Base-by-base conservation (phyloP, 2,888 invertebrate genomes). In the Elaeidobius kamerunicus region DNA sequence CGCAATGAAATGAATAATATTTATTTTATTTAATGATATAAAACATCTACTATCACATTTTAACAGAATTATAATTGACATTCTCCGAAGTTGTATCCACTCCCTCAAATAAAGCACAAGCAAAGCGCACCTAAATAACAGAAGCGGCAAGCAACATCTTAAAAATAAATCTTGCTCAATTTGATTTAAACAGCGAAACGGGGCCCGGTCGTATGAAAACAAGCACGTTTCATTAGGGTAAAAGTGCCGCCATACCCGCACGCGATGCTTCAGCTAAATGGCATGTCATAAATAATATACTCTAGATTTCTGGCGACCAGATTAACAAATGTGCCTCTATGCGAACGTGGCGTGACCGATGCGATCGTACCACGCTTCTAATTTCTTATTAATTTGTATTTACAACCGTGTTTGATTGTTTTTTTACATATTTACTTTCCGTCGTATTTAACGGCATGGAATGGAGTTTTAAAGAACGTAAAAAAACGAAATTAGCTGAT, bases 221-320 rank as follows among this genome's bases (percentile, higher is more conserved):
- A 43, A 53, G 47, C 39, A 36, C 48, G 53, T 60, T 61, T 59
- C 57, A 57, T 61, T 61, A 60, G 36, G 56, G 61, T 60, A 63
- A 65, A 63, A 64, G 63, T 63, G 63, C 58, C 61, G 60, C 61
- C 55, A 49, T 58, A 57, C 54, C 51, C 51, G 59, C 65, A 65
- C 65, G 65, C 65, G 46, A 65, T 55, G 58, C 48, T 52, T 61
- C 61, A 62, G 62, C 64, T 64, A 59, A 63, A 65, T 65, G 61
- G 59, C 63, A 59, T 63, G 60, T 62, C 64, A 61, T 64, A 64
- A 64, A 63, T 65, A 65, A 64, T 65, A 63, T 56, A 61, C 57
- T 58, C 54, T 55, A 55, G 56, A 60, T 56, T 56, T 54, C 55
- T 58, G 58, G 52, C 52, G 36, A 34, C 17, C 38, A 28, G 27